Evolutionary conservation across 2,888 invertebrate genomes (phyloP).

Genomic region (Pachymerium ferrugineum): DNA sequence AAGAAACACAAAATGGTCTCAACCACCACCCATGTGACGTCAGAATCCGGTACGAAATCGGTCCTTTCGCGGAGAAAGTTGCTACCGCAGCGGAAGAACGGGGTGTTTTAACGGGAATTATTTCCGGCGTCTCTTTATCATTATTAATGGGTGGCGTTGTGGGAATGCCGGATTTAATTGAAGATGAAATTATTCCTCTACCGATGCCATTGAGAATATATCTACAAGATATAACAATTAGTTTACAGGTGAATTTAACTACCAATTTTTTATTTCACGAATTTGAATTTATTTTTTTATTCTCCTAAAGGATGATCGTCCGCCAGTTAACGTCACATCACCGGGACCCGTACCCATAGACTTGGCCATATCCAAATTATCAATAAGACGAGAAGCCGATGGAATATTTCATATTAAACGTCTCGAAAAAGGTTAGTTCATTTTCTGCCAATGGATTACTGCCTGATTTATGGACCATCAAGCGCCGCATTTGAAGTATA

Average conservation of each 20-base stretch:
- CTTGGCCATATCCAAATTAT: constrained; percentile 64
- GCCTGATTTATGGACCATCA: too few relatives aligned
- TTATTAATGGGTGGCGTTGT: constrained; percentile 76
- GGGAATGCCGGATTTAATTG: constrained; percentile 73
- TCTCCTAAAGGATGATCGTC: constrained; percentile 75
- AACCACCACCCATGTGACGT: constrained; percentile 29
- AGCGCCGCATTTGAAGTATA: too few relatives aligned
- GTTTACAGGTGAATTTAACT: constrained; percentile 30
- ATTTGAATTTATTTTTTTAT: constrained; percentile 50
- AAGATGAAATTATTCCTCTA: constrained; percentile 75
- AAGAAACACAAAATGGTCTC: constrained; percentile 29
- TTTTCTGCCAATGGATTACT: not conserved
- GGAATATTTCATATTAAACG: constrained; percentile 64
- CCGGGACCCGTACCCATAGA: constrained; percentile 76
- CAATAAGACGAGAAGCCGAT: constrained; percentile 63
- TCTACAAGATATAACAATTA: constrained; percentile 25
- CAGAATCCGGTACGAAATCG: constrained; percentile 28
- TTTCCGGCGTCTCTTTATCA: constrained; percentile 44
- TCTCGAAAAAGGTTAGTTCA: not conserved
- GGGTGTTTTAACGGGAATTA: constrained; percentile 40
- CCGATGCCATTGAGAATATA: constrained; percentile 69
- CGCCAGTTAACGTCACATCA: constrained; percentile 70
- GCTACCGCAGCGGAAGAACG: constrained; percentile 43
- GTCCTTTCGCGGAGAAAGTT: constrained; percentile 36
- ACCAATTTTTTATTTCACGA: not conserved